Base-by-base conservation (phyloP, 2,797 vertebrate genomes). In the Scolopax bukidnonensis region DNA sequence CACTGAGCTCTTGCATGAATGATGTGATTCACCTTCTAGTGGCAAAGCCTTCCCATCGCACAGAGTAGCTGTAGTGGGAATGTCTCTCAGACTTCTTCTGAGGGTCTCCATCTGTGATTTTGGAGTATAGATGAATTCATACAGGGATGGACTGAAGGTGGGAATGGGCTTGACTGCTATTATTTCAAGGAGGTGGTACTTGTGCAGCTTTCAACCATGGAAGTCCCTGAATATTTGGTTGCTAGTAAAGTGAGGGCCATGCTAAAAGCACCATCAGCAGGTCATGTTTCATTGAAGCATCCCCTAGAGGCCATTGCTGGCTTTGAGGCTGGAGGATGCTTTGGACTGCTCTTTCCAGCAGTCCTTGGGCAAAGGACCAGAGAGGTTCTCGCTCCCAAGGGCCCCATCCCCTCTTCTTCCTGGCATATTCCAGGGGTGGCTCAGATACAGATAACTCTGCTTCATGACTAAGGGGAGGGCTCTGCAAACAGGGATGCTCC, bases 211-310 rank as follows among this genome's bases (percentile, higher is more conserved):
- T 47, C 32, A 64, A 50, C 21, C 50, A 82, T 59, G 69, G 16
- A 56, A 32, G 17, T 23, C 6, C n/a, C 24, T 1, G 0, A 11
- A 23, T 3, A 1, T 43, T 28, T 40, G 4, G 7, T 11, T 50
- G 17, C 54, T 87, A 54, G 5, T 36, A 32, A 23, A 21, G 32
- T 25, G 50, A 67, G 24, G 30, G 30, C 41, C 54, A 27, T 5
- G 11, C 17, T 32, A 41, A 76, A n/a, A 64, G 47, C 54, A 75
- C 28, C 24, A 65, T 10, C 60, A 60, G n/a, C 33, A 65, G 59
- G 25, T 64, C 24, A 5, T 12, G 33, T 76, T 40, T 48, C 36
- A 32, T 5, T 45, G 70, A 45, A 84, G 19, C 61, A 51, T 56
- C 11, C 6, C 16, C 10, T 21, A 56, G 64, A 32, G 16, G 13